Evolutionary conservation across 2,113 vertebrate species (phyloP), one percentile per base, ranked within the genome.

Genomic region (Cyprinus carpio): DNA sequence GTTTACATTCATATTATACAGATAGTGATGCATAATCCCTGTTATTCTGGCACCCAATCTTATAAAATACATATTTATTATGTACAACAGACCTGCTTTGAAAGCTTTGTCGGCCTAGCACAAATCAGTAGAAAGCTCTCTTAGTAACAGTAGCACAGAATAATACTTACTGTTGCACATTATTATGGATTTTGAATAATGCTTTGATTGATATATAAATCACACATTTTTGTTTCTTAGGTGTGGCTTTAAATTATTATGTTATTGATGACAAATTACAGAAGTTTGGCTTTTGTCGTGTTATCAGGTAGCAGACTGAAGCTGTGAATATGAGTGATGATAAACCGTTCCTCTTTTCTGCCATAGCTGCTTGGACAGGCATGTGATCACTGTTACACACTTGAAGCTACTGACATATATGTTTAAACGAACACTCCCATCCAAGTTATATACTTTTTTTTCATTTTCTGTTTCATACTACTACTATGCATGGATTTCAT

Each of bases 311-410:
- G 90, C 89, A 94, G 95, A 95, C 95, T 94, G 96, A 99, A 95
- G 94, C 93, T 93, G 96, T 95, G 97, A 99, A 97, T 98, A 99
- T 99, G 98, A 99, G 97, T 98, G 98, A 99, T 99, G 98, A 99
- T 91, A 99, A 97, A 96, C 98, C 98, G 84, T 99, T 99, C 93
- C 96, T 97, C 95, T 87, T 82, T 46, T 84, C 86, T 67, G 86
- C 86, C 86, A 82, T 65, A 82, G 86, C 82, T 87, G 86, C 72
- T n/a, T n/a, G 86, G 86, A 84, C 86, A 87, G 86, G 86, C 54
- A 75, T 6, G 86, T 54, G 46, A 31, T 46, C 46, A 7, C 37
- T 43, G 20, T n/a, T 74, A 46, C 8, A 23, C 37, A 16, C 65
- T 31, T 69, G 9, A 34, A 34, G 29, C 71, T n/a, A 16, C 72